Evolutionary conservation across 2,888 invertebrate species (phyloP), one percentile per base, ranked within the genome.

Genomic region (Scaptomyza parva): DNA sequence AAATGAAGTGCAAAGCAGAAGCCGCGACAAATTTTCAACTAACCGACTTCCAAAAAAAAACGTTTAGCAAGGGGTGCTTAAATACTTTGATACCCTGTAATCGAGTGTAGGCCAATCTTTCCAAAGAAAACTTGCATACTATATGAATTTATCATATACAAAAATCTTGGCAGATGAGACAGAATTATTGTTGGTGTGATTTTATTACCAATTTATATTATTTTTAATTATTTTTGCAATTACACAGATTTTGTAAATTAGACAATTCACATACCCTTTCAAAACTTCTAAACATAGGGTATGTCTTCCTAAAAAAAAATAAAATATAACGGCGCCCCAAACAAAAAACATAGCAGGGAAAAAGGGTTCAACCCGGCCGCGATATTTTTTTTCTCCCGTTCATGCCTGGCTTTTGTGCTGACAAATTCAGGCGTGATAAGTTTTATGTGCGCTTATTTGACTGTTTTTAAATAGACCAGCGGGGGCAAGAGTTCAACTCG

Each of bases 371-470:
- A 58, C 41, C 17, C 60, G 45, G 53, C 59, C 68, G 64, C 62
- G 67, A 51, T 35, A 48, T 73, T 75, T 65, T 54, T 75, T 65
- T 53, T 30, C 18, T 11, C 11, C 11, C 39, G 33, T 47, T 67
- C 59, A 53, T 64, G 66, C 60, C 58, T 59, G 84, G 69, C 84
- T 78, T 88, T 88, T 86, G 73, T 88, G 81, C 89, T 89, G 89
- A 89, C 89, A 89, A 89, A 89, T 89, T 89, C 88, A 89, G 89
- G 84, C 89, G 88, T 87, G 86, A 79, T 85, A 88, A 88, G 84
- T 89, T 87, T 88, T 79, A 84, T 82, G 83, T 85, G 84, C 84
- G 88, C 86, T 84, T 84, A 84, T 85, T 84, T 87, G 80, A 87
- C 86, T 84, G 88, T 87, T 86, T 84, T 87, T 83, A 83, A 84